Conservation (phyloP, 2,888 invertebrate genomes). For the Torymus auratus region DNA sequence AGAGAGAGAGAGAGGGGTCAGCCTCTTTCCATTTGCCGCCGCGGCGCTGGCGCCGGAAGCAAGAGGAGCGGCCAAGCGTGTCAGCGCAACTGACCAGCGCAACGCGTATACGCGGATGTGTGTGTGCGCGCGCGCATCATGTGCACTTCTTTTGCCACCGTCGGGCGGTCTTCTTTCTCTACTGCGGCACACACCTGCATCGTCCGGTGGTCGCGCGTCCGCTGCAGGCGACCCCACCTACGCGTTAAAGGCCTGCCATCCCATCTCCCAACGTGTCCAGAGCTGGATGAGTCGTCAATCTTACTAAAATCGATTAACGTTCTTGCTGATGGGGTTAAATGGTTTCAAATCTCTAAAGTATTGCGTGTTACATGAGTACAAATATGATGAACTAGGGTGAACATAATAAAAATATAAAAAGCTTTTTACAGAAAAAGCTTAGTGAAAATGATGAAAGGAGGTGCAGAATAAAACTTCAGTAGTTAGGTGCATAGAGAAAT, state of each 20-base stretch:
- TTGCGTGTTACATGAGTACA: too few relatives aligned
- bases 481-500: too few relatives aligned
- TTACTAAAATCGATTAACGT: neutral
- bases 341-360: too few relatives aligned
- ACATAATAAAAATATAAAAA: too few relatives aligned
- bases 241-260: neutral
- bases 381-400: too few relatives aligned
- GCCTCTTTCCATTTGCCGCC: conserved; percentile 30
- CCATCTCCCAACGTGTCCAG: neutral
- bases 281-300: neutral
- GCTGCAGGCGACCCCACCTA: conserved; percentile 29
- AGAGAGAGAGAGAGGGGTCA: conserved; percentile 53
- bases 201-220: neutral
- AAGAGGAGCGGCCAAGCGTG: conserved; percentile 70
- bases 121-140: conserved; percentile 7
- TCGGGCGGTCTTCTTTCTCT: conserved; percentile 63
- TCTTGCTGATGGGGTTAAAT: neutral
- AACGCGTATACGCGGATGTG: conserved; percentile 57
- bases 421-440: too few relatives aligned
- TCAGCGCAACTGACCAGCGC: conserved; percentile 73
- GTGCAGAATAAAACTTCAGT: too few relatives aligned
- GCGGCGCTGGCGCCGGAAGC: conserved; percentile 70
- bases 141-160: conserved; percentile 67
- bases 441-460: too few relatives aligned
- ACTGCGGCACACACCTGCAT: conserved; percentile 11